Conservation (phyloP, 2,888 invertebrate genomes). For the Lithophane semibrunnea region DNA sequence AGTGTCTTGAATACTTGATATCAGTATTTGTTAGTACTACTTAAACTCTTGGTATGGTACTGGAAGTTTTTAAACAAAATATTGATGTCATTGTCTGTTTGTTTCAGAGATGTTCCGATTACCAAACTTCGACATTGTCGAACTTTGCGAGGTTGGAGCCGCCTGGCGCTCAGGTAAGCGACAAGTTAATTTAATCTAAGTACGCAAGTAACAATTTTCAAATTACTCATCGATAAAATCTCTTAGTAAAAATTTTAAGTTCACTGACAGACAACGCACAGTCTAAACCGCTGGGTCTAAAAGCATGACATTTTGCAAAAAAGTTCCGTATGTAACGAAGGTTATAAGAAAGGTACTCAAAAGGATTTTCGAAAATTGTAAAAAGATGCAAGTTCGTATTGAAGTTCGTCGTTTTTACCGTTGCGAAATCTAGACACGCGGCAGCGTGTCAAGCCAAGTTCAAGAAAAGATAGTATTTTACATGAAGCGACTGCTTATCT, state of each 20-base stretch:
- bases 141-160: constrained; percentile 98
- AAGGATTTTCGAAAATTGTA: not conserved
- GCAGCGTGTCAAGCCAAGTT: too few relatives aligned
- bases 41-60: not conserved
- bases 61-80: not conserved
- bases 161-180: constrained; percentile 95
- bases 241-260: not conserved
- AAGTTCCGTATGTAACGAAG: not conserved
- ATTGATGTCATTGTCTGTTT: constrained; percentile 45
- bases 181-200: not conserved
- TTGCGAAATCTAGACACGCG: too few relatives aligned
- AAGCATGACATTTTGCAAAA: not conserved
- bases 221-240: not conserved
- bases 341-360: not conserved
- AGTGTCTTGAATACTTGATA: not conserved
- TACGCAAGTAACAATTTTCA: not conserved
- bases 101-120: constrained; percentile 98
- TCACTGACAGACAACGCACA: not conserved
- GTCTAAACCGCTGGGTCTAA: not conserved
- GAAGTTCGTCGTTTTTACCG: not conserved
- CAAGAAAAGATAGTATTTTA: too few relatives aligned
- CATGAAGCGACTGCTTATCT: too few relatives aligned
- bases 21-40: not conserved
- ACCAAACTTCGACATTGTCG: constrained; percentile 95
- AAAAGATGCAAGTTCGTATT: not conserved